Conservation (phyloP, 2,888 invertebrate species). For the Anaspis maculata region DNA sequence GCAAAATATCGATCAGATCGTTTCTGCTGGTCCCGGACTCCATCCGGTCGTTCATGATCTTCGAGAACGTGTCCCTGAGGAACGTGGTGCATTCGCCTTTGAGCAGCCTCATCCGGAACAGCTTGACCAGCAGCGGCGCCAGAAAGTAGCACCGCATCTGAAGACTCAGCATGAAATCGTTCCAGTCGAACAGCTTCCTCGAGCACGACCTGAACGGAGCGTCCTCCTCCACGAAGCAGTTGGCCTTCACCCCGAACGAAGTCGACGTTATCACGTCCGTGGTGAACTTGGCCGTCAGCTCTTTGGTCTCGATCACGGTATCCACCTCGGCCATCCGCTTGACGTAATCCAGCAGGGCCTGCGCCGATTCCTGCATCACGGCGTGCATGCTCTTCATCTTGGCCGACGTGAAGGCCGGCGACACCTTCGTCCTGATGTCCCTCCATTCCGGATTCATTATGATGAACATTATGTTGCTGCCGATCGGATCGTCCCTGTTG, state of each 20-base stretch:
- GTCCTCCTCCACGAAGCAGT: conserved; percentile 17
- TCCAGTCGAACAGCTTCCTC: conserved; percentile 13
- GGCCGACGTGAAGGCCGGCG: conserved; percentile 45
- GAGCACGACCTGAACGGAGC: conserved; percentile 15
- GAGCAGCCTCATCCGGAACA: conserved; percentile 16
- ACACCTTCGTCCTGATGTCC: conserved; percentile 41
- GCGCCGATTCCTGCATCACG: conserved; percentile 24
- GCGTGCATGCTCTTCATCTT: conserved; percentile 45
- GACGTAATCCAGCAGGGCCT: neutral
- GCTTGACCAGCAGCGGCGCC: conserved; percentile 14
- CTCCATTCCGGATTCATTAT: conserved; percentile 45
- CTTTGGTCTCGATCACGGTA: conserved; percentile 12
- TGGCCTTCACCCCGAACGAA: conserved; percentile 19
- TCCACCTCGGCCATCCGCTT: neutral
- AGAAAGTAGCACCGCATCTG: conserved; percentile 15
- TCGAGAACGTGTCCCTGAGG: conserved; percentile 13
- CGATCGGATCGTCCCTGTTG: neutral
- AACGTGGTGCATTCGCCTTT: conserved; percentile 11
- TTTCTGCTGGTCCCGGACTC: conserved; percentile 11
- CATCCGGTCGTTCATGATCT: conserved; percentile 14
- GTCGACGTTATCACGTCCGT: conserved; percentile 17
- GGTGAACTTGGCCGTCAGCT: conserved; percentile 16
- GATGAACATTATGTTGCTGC: conserved; percentile 35
- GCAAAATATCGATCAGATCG: conserved; percentile 18
- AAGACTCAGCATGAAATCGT: conserved; percentile 8